Base-by-base conservation (phyloP, 2,888 invertebrate species). In the Dendrolimus houi region DNA sequence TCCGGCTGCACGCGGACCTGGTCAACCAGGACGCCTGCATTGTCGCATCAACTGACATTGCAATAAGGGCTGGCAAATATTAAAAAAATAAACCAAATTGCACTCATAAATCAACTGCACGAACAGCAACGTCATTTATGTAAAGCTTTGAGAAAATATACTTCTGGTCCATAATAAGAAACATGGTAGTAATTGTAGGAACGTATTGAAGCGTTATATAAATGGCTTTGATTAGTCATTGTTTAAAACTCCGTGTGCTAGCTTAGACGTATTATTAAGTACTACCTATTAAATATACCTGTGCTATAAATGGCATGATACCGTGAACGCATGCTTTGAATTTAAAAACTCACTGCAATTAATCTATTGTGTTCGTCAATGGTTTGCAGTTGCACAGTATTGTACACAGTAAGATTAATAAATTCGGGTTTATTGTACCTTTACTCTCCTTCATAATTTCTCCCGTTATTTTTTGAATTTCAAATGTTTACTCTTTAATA, bases 1-100 rank as follows among this genome's bases (percentile, higher is more conserved):
- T 73, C 74, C 66, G 70, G 74, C 76, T 77, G 79, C 79, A 77
- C 71, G 72, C 72, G 68, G 72, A 67, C 71, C 63, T 62, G 60
- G 64, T 65, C 68, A 60, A 74, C 74, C 81, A 79, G 82, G 83
- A 77, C 74, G 78, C 73, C 76, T 78, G 80, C 75, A 79, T 74
- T 83, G 85, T 85, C 83, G 77, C 75, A 75, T 74, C 72, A 64
- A 65, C 63, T 66, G 60, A 64, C 62, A 65, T 61, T 62, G 70
- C 68, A 64, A 64, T 71, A 71, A 75, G 73, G 74, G 75, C 69
- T 79, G 70, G 65, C 74, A 72, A 47, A 47, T 47, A 29, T 29
- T 29, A 29, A 29, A 0, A 47, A 47, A 12, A 7, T 47, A 10
- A 47, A 2, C 2, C 8, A 47, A 47, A 47, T 13, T 47, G 12